A percentile compares a stretch with the other conserved stretches of the same genome.
phyloP scores from a whole-genome alignment of 2,888 invertebrate genomes.

The Lottia gigantea region DNA sequence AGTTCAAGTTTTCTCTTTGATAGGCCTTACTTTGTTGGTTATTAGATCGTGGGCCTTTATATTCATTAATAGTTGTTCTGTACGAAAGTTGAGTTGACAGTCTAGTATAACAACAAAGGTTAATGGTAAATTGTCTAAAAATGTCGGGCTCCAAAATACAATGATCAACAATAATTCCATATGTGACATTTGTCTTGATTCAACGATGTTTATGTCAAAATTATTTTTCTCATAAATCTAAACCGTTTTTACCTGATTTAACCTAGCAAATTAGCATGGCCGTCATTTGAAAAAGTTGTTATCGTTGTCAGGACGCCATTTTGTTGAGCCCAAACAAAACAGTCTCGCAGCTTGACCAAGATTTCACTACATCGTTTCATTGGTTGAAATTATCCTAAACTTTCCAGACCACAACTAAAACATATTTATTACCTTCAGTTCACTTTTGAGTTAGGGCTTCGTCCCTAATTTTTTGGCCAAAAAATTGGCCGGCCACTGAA shows the following conservation, averaged over 20 bases:
- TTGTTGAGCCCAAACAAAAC: constrained; percentile 30
- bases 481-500: too few relatives aligned
- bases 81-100: not conserved
- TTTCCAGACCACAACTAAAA: too few relatives aligned
- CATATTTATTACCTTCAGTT: too few relatives aligned
- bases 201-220: too few relatives aligned
- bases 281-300: not conserved
- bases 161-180: not conserved
- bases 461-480: too few relatives aligned
- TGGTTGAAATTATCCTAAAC: too few relatives aligned
- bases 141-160: too few relatives aligned
- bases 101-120: not conserved
- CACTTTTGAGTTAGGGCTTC: too few relatives aligned
- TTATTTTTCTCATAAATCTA: constrained; percentile 7
- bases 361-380: not conserved
- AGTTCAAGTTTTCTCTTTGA: too few relatives aligned
- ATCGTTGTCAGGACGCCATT: constrained; percentile 61
- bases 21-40: too few relatives aligned
- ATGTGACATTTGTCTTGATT: not conserved
- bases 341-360: constrained; percentile 13
- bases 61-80: too few relatives aligned
- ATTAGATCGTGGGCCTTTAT: too few relatives aligned
- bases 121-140: not conserved
- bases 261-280: not conserved
- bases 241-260: not conserved